These are phyloP conservation scores for Anoncus sp. DNA, from an alignment of 2,888 invertebrate species.

Conservation along the genomic window DNA sequence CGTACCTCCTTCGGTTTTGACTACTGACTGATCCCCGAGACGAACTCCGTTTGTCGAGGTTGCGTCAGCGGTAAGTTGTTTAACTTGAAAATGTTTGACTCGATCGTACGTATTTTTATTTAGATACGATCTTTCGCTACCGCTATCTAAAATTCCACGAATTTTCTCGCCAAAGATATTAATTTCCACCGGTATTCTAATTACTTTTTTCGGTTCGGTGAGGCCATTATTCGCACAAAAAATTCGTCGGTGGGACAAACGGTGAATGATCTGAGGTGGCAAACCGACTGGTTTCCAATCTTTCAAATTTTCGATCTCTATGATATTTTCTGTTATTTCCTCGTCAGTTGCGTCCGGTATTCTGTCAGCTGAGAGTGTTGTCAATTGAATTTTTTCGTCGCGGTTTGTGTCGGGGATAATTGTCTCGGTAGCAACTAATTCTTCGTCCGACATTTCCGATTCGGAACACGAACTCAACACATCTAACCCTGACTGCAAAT, in stretches of 20 bases:
- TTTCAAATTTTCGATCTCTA: constrained; percentile 19
- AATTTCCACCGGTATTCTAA: constrained; percentile 42
- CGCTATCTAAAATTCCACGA: constrained; percentile 36
- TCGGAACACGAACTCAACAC: constrained; percentile 6
- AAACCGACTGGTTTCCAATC: constrained; percentile 30
- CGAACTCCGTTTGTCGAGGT: constrained; percentile 29
- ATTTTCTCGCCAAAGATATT: constrained; percentile 47
- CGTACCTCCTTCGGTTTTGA: constrained; percentile 41
- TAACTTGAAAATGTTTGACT: constrained; percentile 31
- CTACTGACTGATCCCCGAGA: constrained; percentile 40
- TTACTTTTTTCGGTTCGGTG: constrained; percentile 30
- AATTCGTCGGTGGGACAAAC: constrained; percentile 19
- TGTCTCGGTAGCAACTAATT: background rate
- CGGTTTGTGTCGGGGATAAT: background rate
- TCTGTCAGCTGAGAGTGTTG: background rate
- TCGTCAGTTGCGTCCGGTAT: background rate
- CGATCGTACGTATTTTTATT: constrained; percentile 26
- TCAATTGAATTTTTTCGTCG: constrained; percentile 1
- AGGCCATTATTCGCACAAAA: constrained; percentile 24
- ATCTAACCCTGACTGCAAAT: constrained; percentile 3
- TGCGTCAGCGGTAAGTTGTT: constrained; percentile 15
- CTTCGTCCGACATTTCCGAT: constrained; percentile 15
- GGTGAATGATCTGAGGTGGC: constrained; percentile 1
- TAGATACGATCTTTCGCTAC: constrained; percentile 37
- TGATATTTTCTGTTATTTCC: background rate